A percentile compares a stretch with the other conserved stretches of the same genome.
These are phyloP conservation scores for Pempheris klunzingeri DNA, from an alignment of 2,797 vertebrate species.

Conservation along the genomic window DNA sequence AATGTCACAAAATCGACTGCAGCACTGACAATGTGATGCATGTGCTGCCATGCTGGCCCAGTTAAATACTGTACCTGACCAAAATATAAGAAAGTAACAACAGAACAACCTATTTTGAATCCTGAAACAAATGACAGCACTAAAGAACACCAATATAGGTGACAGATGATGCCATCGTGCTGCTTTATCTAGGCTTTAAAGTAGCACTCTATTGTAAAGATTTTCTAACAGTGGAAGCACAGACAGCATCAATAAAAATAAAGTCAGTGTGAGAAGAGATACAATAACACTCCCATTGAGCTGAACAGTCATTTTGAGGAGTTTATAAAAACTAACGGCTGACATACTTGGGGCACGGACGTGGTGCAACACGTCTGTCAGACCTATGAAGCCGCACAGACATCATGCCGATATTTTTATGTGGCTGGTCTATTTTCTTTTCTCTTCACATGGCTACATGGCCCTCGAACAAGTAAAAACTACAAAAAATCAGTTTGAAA, in stretches of 20 bases:
- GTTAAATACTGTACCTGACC: conserved; percentile 19
- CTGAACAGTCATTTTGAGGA: neutral
- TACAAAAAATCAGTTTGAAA: too few species aligned
- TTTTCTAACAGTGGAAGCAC: conserved; percentile 17
- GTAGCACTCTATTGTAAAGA: conserved; percentile 13
- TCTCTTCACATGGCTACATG: too few species aligned
- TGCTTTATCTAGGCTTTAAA: conserved; percentile 2
- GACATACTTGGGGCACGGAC: too few species aligned
- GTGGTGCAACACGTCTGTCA: too few species aligned
- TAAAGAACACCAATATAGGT: conserved; percentile 13
- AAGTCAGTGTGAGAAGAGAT: conserved; percentile 29
- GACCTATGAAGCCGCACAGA: too few species aligned
- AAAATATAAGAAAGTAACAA: conserved; percentile 8
- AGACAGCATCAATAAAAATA: conserved; percentile 43
- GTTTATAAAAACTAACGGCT: neutral
- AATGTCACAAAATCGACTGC: conserved; percentile 1
- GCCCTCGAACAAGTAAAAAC: too few species aligned
- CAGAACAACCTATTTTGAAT: conserved; percentile 24
- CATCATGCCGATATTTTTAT: too few species aligned
- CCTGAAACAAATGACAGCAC: conserved; percentile 16
- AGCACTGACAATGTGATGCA: conserved; percentile 19
- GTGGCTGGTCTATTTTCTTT: too few species aligned
- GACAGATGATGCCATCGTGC: conserved; percentile 21
- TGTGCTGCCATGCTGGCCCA: neutral
- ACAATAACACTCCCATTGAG: conserved; percentile 21